Base-by-base conservation (phyloP, 2,113 vertebrate species). In the Phrynocephalus versicolor region DNA sequence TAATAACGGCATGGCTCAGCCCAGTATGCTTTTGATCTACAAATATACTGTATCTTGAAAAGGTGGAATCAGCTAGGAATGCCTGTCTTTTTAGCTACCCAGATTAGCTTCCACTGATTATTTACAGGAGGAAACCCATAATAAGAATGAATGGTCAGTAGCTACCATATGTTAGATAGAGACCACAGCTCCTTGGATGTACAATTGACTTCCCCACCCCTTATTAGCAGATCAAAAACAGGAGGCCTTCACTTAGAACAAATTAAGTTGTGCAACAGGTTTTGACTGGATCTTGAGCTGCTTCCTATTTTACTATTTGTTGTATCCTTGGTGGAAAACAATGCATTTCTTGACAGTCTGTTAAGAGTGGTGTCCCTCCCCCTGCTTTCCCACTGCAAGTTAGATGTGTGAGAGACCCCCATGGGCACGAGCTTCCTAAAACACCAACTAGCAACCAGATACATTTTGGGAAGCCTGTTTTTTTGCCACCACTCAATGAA, bases 21-120 rank as follows among this genome's bases (percentile, higher is more conserved):
- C 15, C 45, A 77, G 45, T 57, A 77, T n/a, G 33, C 6, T 51
- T 73, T 81, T 21, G n/a, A 30, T 81, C 25, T 13, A 69, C 13
- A 86, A 77, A 83, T 89, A 83, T 64, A 89, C 60, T 89, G 90
- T 78, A 92, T 94, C 88, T 90, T 84, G 89, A 62, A 84, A 90
- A 81, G 88, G 84, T 78, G 76, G 82, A 94, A 90, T 77, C 62
- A 75, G 85, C 82, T 82, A 91, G 91, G 87, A 91, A 69, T 77
- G 70, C 92, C 92, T 91, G 91, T 82, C 82, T 89, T 87, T 88
- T 90, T 75, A 91, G n/a, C 81, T 92, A 67, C 35, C 65, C 72
- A 87, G 87, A 67, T 91, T n/a, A n/a, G 76, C 76, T 79, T 81
- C 33, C 79, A 85, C 89, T 72, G 35, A 69, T 60, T 0, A 88